Evolutionary conservation across 2,888 invertebrate genomes (phyloP).

Genomic region (Apamea anceps): DNA sequence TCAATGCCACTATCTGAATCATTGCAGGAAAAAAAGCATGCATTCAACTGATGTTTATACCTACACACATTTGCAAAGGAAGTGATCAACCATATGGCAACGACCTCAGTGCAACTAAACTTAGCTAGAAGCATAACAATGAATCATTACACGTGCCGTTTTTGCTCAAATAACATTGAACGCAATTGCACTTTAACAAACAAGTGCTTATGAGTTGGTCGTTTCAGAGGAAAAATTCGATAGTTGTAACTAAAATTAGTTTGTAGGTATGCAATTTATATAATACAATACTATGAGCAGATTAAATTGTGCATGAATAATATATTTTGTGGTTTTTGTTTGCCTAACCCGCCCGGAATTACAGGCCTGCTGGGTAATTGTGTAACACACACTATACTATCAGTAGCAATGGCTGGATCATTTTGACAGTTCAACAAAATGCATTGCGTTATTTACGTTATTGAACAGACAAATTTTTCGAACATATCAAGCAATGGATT

Average conservation of each 20-base stretch:
- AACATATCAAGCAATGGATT: no score
- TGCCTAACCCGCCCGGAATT: no score
- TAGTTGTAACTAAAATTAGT: conserved; percentile 1
- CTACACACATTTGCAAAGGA: conserved; percentile 25
- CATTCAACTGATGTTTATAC: conserved; percentile 4
- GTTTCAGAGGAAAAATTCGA: conserved; percentile 31
- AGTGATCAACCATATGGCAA: conserved; percentile 15
- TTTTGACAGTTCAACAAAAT: no score
- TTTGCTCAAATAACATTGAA: conserved; percentile 60
- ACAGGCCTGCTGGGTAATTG: no score
- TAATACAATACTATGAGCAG: neutral
- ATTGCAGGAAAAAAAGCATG: conserved; percentile 10
- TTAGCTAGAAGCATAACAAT: conserved; percentile 40
- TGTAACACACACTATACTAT: no score
- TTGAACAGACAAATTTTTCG: no score
- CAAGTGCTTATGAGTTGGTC: conserved; percentile 3
- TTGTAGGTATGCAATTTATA: neutral
- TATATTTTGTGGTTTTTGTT: neutral
- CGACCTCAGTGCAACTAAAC: conserved; percentile 50
- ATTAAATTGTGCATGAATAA: neutral
- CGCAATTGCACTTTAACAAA: conserved; percentile 50
- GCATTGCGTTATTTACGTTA: no score
- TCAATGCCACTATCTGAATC: neutral
- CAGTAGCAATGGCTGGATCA: no score
- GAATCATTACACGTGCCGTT: conserved; percentile 67